Percentiles rank a stretch among this genome's conserved stretches.
These are phyloP conservation scores for Allobates femoralis DNA, from an alignment of 2,797 vertebrate species.

Conservation along the genomic window DNA sequence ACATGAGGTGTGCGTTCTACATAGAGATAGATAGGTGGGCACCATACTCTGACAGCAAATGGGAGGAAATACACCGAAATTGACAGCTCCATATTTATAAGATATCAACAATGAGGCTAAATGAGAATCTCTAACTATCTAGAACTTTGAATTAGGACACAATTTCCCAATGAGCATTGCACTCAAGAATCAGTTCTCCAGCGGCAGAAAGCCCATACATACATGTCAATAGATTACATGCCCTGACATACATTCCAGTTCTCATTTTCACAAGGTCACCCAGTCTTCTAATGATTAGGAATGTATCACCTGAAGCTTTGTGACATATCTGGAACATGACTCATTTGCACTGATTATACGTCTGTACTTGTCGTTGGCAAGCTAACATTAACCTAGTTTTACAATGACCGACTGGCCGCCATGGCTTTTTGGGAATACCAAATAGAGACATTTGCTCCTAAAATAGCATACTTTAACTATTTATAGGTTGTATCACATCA, in stretches of 20 bases:
- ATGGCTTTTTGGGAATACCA: slow-evolving; percentile 8
- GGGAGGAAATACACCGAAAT: background rate
- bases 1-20: background rate
- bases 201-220: background rate
- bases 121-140: background rate
- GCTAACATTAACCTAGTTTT: slow-evolving; percentile 44
- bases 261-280: slow-evolving; percentile 38
- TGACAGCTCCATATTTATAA: background rate
- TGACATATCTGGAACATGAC: slow-evolving; percentile 40
- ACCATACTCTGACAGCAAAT: background rate
- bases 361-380: slow-evolving; percentile 1
- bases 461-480: background rate
- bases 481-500: background rate
- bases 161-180: background rate
- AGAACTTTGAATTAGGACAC: background rate
- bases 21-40: background rate
- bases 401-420: slow-evolving; percentile 29
- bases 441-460: background rate
- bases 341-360: slow-evolving; percentile 6
- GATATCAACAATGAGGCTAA: background rate
- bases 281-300: background rate
- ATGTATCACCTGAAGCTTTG: background rate
- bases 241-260: slow-evolving; percentile 4
- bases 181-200: background rate
- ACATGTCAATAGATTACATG: background rate